These are phyloP conservation scores for Andrena marginata DNA, from an alignment of 2,888 invertebrate species.

Conservation along the genomic window DNA sequence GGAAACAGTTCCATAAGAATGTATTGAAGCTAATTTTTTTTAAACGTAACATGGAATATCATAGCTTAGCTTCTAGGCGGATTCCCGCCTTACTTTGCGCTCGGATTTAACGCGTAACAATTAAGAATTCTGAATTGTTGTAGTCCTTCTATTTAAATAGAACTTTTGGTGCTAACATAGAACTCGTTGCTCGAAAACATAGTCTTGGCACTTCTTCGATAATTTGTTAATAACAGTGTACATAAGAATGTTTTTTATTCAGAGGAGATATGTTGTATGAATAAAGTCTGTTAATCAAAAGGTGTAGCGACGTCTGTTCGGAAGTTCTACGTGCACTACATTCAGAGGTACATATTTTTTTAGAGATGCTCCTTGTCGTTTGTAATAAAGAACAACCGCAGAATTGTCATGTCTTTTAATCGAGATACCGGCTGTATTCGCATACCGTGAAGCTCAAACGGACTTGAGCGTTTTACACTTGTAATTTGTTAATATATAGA, in stretches of 20 bases:
- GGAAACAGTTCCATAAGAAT: too few species aligned
- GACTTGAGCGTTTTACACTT: conserved; percentile 22
- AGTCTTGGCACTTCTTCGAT: conserved; percentile 27
- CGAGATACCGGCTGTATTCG: conserved; percentile 6
- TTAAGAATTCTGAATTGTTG: background rate
- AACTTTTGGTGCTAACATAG: conserved; percentile 46
- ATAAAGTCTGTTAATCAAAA: conserved; percentile 42
- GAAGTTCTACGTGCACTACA: conserved; percentile 37
- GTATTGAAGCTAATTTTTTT: too few species aligned
- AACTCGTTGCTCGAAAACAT: conserved; percentile 8
- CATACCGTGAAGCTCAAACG: background rate
- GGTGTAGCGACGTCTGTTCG: conserved; percentile 17
- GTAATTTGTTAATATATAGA: conserved; percentile 33
- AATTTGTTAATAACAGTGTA: conserved; percentile 44
- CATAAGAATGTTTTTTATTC: conserved; percentile 48
- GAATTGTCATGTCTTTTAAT: conserved; percentile 17
- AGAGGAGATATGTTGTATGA: conserved; percentile 22
- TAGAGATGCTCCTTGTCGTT: conserved; percentile 30
- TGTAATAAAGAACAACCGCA: conserved; percentile 11
- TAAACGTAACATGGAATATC: too few species aligned
- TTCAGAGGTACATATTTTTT: conserved; percentile 36
- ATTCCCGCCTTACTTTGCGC: background rate
- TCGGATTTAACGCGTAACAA: conserved; percentile 9
- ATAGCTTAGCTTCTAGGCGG: too few species aligned
- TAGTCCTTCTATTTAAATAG: conserved; percentile 13